Percentiles rank a stretch among this genome's conserved stretches.
phyloP scores from a whole-genome alignment of 2,113 vertebrate species.

The Triplophysa dalaica region DNA sequence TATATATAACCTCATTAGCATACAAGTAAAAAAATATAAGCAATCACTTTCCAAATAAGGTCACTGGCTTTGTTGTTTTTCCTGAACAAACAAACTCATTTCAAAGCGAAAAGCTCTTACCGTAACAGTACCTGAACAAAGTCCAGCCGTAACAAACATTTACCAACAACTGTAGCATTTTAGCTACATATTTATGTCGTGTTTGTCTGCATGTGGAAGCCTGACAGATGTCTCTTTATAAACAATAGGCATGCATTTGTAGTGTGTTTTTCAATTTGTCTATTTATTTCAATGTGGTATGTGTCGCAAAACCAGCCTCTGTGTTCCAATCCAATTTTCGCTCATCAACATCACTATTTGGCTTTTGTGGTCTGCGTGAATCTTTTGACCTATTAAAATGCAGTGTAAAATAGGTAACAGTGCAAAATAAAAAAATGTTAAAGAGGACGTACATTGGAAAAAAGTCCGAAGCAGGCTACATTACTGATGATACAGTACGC shows the following conservation, averaged over 20 bases:
- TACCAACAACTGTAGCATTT: neutral
- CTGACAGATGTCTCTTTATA: too few relatives aligned
- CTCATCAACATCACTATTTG: too few relatives aligned
- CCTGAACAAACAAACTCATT: slow-evolving; percentile 14
- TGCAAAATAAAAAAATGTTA: neutral
- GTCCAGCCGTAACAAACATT: slow-evolving; percentile 11
- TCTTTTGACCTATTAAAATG: too few relatives aligned
- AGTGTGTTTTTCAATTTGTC: too few relatives aligned
- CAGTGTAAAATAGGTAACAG: too few relatives aligned
- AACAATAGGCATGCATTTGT: too few relatives aligned
- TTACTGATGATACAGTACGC: slow-evolving; percentile 97
- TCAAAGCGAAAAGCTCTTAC: neutral
- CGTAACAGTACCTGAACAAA: slow-evolving; percentile 14
- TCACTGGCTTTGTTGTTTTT: slow-evolving; percentile 18
- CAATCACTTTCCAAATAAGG: neutral
- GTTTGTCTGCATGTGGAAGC: too few relatives aligned
- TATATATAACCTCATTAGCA: too few relatives aligned
- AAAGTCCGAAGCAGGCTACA: slow-evolving; percentile 91
- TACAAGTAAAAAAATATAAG: neutral
- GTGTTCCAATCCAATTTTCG: too few relatives aligned
- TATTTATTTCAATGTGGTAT: too few relatives aligned
- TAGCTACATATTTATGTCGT: neutral
- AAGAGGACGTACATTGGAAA: slow-evolving; percentile 82
- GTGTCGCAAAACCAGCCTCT: too few relatives aligned
- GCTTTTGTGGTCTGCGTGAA: too few relatives aligned